Conservation (phyloP, 2,888 invertebrate species). For the Macrosiphum euphorbiae region DNA sequence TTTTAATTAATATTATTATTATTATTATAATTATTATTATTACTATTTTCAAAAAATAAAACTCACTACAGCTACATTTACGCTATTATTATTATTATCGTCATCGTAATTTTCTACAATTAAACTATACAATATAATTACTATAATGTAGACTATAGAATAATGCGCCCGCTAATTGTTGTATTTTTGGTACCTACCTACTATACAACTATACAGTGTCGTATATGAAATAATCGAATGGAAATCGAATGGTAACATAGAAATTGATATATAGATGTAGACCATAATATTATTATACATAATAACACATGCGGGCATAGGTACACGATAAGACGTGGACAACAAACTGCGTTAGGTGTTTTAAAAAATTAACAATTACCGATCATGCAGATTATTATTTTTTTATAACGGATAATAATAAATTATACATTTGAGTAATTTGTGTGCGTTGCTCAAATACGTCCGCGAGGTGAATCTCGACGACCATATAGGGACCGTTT, state of each 20-base stretch:
- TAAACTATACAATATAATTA: too few species aligned
- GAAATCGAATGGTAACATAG: too few species aligned
- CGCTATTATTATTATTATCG: neutral
- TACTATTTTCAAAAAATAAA: neutral
- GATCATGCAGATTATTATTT: neutral
- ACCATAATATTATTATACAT: too few species aligned
- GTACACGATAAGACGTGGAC: neutral
- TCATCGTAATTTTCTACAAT: neutral
- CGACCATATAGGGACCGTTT: neutral
- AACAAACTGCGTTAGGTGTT: neutral
- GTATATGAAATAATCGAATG: too few species aligned
- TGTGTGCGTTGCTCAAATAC: neutral
- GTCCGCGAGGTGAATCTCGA: neutral
- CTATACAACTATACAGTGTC: too few species aligned
- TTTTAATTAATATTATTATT: neutral
- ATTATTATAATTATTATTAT: neutral
- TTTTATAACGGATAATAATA: neutral
- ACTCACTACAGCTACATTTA: neutral
- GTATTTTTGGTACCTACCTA: too few species aligned
- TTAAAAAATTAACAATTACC: neutral
- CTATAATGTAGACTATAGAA: too few species aligned
- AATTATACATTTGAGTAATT: neutral
- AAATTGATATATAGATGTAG: too few species aligned
- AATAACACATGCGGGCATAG: neutral
- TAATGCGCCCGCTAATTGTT: too few species aligned